Conservation (phyloP, 2,113 vertebrate species). For the Pseudorectes ferrugineus region DNA sequence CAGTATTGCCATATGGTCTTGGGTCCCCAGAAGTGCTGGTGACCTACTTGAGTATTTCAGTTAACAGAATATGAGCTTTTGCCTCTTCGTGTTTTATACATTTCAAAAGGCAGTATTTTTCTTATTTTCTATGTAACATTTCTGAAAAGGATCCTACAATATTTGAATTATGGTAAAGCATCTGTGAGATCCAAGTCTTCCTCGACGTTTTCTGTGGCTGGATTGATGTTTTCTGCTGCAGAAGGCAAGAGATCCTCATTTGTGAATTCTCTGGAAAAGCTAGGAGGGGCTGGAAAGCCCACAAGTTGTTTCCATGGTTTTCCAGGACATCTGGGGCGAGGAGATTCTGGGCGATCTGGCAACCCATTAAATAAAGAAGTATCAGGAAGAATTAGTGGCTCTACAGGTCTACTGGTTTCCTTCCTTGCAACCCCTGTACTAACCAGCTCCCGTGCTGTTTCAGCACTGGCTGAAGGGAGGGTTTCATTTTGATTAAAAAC, state of each 20-base stretch:
- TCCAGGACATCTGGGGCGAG: constrained; percentile 79
- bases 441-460: background rate
- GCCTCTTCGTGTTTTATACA: background rate
- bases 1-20: background rate
- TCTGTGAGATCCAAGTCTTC: constrained; percentile 39
- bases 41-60: background rate
- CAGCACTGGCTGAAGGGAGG: background rate
- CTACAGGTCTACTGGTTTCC: background rate
- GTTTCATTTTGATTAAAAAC: background rate
- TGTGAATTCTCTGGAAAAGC: background rate
- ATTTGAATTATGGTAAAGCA: constrained; percentile 16
- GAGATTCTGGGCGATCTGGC: constrained; percentile 42
- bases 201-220: background rate
- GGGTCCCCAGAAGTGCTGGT: background rate
- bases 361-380: constrained; percentile 30
- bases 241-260: constrained; percentile 36
- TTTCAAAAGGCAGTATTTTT: background rate
- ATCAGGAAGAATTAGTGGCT: background rate
- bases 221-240: background rate
- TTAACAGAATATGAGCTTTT: background rate
- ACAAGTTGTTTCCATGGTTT: constrained; percentile 79
- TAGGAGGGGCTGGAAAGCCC: background rate
- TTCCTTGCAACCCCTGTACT: background rate
- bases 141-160: background rate
- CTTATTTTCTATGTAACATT: background rate